Evolutionary conservation across 1,140 invertebrate species (phyloP).

Genomic region (Zaprionus inermis): DNA sequence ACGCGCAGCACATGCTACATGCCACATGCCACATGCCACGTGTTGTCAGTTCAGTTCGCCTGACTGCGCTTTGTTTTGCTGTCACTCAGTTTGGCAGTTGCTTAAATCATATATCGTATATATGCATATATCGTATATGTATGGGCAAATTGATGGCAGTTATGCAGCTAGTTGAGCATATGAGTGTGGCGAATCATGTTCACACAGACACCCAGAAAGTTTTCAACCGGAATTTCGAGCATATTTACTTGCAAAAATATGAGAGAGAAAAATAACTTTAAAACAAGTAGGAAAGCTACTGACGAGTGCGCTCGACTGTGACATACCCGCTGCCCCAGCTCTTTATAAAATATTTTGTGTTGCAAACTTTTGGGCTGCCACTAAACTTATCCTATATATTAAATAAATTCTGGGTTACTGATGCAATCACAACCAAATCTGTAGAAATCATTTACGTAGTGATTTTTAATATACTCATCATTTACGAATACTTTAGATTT

Average conservation of each 20-base stretch:
- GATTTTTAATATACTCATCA: too few species aligned
- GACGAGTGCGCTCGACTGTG: too few species aligned
- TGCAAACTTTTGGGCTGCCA: too few species aligned
- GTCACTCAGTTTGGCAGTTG: conserved; percentile 71
- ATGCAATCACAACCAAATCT: too few species aligned
- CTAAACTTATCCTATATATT: too few species aligned
- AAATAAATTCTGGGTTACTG: too few species aligned
- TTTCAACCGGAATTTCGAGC: background rate
- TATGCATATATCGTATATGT: background rate
- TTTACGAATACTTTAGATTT: too few species aligned
- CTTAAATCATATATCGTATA: conserved; percentile 60
- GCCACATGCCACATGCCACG: conserved; percentile 20
- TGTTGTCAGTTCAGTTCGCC: conserved; percentile 38
- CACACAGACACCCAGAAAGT: background rate
- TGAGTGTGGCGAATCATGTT: conserved; percentile 11
- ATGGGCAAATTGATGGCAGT: conserved; percentile 48
- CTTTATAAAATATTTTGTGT: too few species aligned
- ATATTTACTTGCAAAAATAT: conserved; percentile 1
- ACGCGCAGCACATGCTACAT: conserved; percentile 12
- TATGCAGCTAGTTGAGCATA: conserved; percentile 10
- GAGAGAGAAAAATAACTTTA: background rate
- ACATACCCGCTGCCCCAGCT: too few species aligned
- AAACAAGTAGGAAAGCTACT: background rate
- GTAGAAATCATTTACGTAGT: too few species aligned
- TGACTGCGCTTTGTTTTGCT: conserved; percentile 46